Conservation (phyloP, 2,888 invertebrate species). For the Molorchus minor region DNA sequence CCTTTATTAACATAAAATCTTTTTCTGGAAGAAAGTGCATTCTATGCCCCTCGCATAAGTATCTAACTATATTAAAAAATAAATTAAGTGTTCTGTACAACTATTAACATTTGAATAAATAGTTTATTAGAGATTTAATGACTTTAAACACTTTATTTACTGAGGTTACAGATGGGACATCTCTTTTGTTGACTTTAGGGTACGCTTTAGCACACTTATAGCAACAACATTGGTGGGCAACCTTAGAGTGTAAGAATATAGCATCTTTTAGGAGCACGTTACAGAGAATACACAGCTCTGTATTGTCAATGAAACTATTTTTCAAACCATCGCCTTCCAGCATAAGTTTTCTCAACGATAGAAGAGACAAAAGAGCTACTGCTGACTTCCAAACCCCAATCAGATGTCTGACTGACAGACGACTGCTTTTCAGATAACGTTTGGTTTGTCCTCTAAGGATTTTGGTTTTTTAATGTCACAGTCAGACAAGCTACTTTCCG, state of each 20-base stretch:
- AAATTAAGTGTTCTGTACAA: constrained; percentile 41
- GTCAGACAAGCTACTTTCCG: constrained; percentile 54
- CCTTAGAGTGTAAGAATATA: constrained; percentile 73
- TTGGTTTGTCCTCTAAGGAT: constrained; percentile 5
- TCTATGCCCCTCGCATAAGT: no score
- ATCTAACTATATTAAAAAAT: no score
- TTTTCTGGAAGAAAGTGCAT: no score
- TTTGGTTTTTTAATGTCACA: constrained; percentile 44
- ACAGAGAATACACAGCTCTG: constrained; percentile 70
- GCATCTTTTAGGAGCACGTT: constrained; percentile 71
- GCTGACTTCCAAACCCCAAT: constrained; percentile 37
- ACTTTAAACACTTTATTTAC: constrained; percentile 73
- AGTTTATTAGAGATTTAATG: constrained; percentile 56
- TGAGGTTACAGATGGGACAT: constrained; percentile 76
- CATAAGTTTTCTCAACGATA: constrained; percentile 13
- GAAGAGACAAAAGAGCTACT: constrained; percentile 26
- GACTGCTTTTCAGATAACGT: constrained; percentile 7
- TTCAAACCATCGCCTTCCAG: constrained; percentile 2
- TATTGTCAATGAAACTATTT: background rate
- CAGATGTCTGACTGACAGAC: constrained; percentile 34
- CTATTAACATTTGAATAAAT: constrained; percentile 28
- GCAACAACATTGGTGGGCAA: constrained; percentile 76
- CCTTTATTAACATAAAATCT: no score
- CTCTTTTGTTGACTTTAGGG: constrained; percentile 71
- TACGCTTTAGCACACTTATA: constrained; percentile 75